A percentile compares a stretch with the other conserved stretches of the same genome.
Conservation (phyloP, 2,888 invertebrate genomes). For the Mesorhabditis sp. region DNA sequence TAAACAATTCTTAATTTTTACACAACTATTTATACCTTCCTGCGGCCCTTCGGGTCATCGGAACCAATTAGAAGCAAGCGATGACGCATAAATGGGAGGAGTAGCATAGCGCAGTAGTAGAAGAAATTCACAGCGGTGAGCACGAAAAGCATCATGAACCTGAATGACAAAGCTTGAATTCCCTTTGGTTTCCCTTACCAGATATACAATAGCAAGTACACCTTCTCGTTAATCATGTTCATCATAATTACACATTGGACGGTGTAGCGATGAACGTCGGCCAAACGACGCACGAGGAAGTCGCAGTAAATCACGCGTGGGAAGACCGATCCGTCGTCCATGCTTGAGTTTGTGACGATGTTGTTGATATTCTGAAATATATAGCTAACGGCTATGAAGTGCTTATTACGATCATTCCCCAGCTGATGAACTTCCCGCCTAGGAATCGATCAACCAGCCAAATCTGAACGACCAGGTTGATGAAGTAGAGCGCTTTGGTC, state of each 20-base stretch:
- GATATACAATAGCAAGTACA: slow-evolving; percentile 43
- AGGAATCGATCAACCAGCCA: slow-evolving; percentile 59
- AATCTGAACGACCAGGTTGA: slow-evolving; percentile 60
- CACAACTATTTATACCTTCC: neutral
- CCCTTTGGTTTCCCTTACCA: slow-evolving; percentile 24
- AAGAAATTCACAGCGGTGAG: slow-evolving; percentile 43
- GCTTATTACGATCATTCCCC: slow-evolving; percentile 32
- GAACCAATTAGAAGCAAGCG: slow-evolving; percentile 22
- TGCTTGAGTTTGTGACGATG: slow-evolving; percentile 39
- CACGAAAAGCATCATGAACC: slow-evolving; percentile 37
- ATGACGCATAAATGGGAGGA: slow-evolving; percentile 31
- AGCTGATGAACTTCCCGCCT: slow-evolving; percentile 48
- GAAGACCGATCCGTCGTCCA: slow-evolving; percentile 60
- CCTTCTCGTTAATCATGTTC: slow-evolving; percentile 48
- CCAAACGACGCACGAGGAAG: slow-evolving; percentile 41
- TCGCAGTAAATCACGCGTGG: slow-evolving; percentile 61
- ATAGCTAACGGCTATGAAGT: neutral
- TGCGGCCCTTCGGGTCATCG: neutral
- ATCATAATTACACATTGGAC: slow-evolving; percentile 49
- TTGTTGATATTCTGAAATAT: slow-evolving; percentile 27
- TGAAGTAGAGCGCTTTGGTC: slow-evolving; percentile 59
- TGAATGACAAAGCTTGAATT: slow-evolving; percentile 26
- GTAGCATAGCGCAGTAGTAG: slow-evolving; percentile 37
- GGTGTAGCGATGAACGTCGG: slow-evolving; percentile 40
- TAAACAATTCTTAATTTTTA: neutral